Evolutionary conservation across 2,113 vertebrate genomes (phyloP).

Genomic region (Eudorcas thomsonii): DNA sequence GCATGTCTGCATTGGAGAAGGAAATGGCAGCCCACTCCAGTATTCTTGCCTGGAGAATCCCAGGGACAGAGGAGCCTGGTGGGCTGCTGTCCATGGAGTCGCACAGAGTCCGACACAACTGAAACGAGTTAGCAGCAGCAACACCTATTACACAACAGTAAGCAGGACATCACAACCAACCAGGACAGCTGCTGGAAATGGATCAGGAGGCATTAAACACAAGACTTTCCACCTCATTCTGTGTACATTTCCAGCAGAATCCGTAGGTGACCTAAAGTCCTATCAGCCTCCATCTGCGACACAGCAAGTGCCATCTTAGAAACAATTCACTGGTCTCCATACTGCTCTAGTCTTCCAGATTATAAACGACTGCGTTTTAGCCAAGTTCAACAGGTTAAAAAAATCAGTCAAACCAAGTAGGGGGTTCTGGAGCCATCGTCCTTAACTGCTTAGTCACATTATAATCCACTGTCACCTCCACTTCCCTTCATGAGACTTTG

Average conservation of each 20-base stretch:
- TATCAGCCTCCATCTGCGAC: neutral
- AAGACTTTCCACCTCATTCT: neutral
- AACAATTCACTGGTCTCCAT: neutral
- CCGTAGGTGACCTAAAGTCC: neutral
- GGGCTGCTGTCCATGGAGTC: neutral
- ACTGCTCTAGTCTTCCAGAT: neutral
- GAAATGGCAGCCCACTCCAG: neutral
- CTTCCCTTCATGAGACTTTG: neutral
- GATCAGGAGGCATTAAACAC: neutral
- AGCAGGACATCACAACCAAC: neutral
- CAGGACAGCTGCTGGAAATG: neutral
- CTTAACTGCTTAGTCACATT: neutral
- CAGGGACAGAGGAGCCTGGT: neutral
- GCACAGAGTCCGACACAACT: fast-evolving
- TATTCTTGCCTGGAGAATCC: neutral
- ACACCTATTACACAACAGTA: neutral
- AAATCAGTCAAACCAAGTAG: neutral
- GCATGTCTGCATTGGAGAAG: neutral
- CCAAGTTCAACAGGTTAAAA: neutral
- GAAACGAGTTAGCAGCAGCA: neutral
- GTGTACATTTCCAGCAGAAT: neutral
- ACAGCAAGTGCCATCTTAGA: neutral
- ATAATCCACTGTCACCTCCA: neutral
- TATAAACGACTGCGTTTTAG: neutral
- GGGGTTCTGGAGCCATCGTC: neutral